Percentiles rank a stretch among this genome's conserved stretches.
Conservation (phyloP, 2,888 invertebrate genomes). For the Biston betularia region DNA sequence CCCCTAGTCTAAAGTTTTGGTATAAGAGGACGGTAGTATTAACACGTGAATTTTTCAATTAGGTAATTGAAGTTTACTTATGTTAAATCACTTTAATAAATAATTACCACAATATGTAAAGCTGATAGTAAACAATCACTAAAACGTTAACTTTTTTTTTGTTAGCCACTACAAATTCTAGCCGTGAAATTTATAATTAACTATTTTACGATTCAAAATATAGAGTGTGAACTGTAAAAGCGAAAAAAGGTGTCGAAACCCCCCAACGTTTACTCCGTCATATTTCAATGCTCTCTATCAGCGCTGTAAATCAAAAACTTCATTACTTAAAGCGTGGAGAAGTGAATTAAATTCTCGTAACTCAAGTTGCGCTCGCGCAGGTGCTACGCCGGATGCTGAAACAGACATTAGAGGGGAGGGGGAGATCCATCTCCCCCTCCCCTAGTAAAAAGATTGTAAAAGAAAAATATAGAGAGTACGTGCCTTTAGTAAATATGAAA, state of each 20-base stretch:
- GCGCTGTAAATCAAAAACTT: conserved; percentile 68
- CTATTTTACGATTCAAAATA: conserved; percentile 23
- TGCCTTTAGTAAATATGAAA: conserved; percentile 47
- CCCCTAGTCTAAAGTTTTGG: no score
- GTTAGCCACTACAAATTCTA: background rate
- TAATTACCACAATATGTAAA: no score
- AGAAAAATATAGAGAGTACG: conserved; percentile 53
- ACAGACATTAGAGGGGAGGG: conserved; percentile 46
- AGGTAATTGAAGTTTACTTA: no score
- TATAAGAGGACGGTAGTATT: no score
- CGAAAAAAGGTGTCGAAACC: conserved; percentile 27
- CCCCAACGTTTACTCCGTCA: conserved; percentile 47
- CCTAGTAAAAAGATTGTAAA: conserved; percentile 36
- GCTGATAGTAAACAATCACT: no score
- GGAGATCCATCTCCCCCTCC: no score
- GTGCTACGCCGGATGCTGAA: conserved; percentile 83
- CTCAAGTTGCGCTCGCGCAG: conserved; percentile 75
- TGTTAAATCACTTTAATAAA: no score
- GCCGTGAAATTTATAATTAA: background rate
- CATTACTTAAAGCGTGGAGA: conserved; percentile 69
- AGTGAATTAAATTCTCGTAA: conserved; percentile 81
- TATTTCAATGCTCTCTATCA: conserved; percentile 67
- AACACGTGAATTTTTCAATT: no score
- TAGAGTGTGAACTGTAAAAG: conserved; percentile 2
- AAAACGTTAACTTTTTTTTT: background rate